Conservation (phyloP, 2,888 invertebrate genomes). For the Coecobrya sp. region DNA sequence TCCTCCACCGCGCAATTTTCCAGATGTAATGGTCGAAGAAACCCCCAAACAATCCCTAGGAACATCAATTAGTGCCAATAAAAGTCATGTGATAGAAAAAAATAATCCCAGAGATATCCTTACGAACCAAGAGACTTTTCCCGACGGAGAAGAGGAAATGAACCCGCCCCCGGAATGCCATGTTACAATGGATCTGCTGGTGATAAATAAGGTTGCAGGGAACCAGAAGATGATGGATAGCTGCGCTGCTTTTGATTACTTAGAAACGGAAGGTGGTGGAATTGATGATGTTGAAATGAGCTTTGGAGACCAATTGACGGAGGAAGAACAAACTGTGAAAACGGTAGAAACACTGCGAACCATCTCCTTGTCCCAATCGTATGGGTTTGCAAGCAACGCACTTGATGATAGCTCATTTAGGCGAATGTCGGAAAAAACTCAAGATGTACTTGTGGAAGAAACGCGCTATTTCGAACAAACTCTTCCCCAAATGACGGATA, state of each 20-base stretch:
- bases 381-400: neutral
- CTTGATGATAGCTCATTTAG: neutral
- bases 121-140: too few species aligned
- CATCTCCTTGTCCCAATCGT: neutral
- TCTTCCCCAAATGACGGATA: neutral
- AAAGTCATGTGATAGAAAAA: too few species aligned
- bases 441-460: neutral
- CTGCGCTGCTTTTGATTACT: neutral
- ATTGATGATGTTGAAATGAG: neutral
- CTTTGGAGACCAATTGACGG: neutral
- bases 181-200: too few species aligned
- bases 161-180: too few species aligned
- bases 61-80: too few species aligned
- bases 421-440: neutral
- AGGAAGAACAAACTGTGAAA: conserved; percentile 4
- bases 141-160: too few species aligned
- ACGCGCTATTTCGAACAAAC: neutral
- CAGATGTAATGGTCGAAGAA: too few species aligned
- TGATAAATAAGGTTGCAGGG: too few species aligned
- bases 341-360: neutral
- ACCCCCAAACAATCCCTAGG: too few species aligned
- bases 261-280: neutral
- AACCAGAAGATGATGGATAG: too few species aligned
- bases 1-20: too few species aligned
- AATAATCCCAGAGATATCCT: too few species aligned